A percentile compares a stretch with the other conserved stretches of the same genome.
Conservation (phyloP, 2,113 vertebrate species). For the Trinectes maculatus region DNA sequence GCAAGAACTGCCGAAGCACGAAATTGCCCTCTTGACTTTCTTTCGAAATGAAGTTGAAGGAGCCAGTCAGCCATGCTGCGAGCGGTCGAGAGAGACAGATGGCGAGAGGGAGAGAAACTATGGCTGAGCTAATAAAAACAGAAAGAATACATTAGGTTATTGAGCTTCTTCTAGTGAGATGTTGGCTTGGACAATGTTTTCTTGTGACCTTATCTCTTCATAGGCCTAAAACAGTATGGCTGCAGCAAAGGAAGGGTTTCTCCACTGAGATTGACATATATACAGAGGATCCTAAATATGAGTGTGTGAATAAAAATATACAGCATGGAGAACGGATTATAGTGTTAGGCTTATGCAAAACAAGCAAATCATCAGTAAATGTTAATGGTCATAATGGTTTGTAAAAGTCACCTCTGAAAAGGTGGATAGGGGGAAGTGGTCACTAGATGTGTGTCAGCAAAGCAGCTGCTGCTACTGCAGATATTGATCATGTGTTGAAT, state of each 20-base stretch:
- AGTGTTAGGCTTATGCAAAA: no score
- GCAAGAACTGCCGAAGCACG: slow-evolving; percentile 60
- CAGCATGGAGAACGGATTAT: no score
- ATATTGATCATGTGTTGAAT: not conserved
- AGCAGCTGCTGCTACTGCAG: no score
- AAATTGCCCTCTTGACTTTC: slow-evolving; percentile 72
- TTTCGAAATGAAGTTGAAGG: slow-evolving; percentile 58
- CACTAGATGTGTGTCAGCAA: not conserved
- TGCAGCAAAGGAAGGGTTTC: no score
- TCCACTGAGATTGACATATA: no score
- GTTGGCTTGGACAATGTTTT: no score
- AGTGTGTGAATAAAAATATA: no score
- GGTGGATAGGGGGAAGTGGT: not conserved
- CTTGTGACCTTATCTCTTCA: no score
- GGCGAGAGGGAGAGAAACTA: slow-evolving; percentile 18
- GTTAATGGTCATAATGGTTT: no score
- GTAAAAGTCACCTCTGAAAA: not conserved
- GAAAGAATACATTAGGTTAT: slow-evolving; percentile 8
- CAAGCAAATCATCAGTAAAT: no score
- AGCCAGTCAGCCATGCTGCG: slow-evolving; percentile 44
- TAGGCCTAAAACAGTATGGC: no score
- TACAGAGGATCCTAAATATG: no score
- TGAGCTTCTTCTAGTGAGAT: slow-evolving; percentile 11
- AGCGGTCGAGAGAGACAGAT: slow-evolving; percentile 40
- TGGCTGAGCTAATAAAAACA: slow-evolving; percentile 23